Evolutionary conservation across 2,888 invertebrate species (phyloP).

Genomic region (Watsonalla binaria): DNA sequence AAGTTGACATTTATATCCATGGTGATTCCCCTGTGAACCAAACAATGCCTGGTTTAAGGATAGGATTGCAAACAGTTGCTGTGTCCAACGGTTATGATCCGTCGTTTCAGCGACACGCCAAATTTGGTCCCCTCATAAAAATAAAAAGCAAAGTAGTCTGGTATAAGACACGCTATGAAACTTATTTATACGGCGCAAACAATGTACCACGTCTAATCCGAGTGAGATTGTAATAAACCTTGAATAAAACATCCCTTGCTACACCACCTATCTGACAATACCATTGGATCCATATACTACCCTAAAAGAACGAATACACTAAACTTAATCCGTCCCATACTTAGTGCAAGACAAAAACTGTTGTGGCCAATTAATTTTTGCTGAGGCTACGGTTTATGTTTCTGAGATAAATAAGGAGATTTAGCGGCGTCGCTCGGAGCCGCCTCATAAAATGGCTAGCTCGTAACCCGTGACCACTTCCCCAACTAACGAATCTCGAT

Average conservation of each 20-base stretch:
- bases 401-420: conserved; percentile 76
- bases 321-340: conserved; percentile 52
- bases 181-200: conserved; percentile 37
- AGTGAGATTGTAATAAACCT: neutral
- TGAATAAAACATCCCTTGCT: neutral
- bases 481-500: conserved; percentile 55
- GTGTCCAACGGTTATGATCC: conserved; percentile 71
- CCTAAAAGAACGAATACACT: neutral
- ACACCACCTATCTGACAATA: conserved; percentile 15
- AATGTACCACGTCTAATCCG: neutral
- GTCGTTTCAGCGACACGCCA: conserved; percentile 68
- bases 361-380: conserved; percentile 75
- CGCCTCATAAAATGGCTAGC: conserved; percentile 64
- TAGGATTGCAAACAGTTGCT: conserved; percentile 67
- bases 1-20: conserved; percentile 31
- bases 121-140: conserved; percentile 71
- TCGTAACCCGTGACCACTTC: conserved; percentile 61
- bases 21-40: conserved; percentile 32
- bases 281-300: too few species aligned
- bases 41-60: conserved; percentile 55
- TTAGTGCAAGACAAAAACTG: conserved; percentile 62
- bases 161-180: conserved; percentile 52
- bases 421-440: conserved; percentile 64
- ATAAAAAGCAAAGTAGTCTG: conserved; percentile 60
- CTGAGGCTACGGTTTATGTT: conserved; percentile 72